These are phyloP conservation scores for Argopecten irradians DNA, from an alignment of 1,140 invertebrate genomes.

Conservation along the genomic window DNA sequence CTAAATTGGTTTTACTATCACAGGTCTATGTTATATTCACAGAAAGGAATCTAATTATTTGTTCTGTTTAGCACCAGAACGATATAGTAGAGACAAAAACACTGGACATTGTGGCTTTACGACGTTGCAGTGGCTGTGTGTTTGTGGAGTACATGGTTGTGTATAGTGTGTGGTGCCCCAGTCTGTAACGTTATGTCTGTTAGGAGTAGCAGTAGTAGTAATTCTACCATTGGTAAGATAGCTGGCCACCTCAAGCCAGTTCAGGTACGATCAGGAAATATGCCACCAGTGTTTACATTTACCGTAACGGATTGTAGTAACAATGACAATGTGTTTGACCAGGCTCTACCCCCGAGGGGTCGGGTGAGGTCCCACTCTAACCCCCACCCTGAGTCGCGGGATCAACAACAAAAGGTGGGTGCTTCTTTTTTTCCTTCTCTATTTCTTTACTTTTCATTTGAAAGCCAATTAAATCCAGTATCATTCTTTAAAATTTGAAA, in stretches of 20 bases:
- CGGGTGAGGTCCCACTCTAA: neutral
- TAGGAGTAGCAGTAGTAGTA: neutral
- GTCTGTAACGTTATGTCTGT: neutral
- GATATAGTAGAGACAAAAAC: neutral
- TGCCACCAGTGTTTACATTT: constrained; percentile 8
- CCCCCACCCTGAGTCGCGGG: neutral
- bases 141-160: neutral
- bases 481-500: too few relatives aligned
- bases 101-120: neutral
- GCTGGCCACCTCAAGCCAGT: neutral
- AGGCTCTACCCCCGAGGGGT: neutral
- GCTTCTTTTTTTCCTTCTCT: neutral
- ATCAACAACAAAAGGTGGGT: neutral
- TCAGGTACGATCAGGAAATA: neutral
- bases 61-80: neutral
- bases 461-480: too few relatives aligned
- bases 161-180: too few relatives aligned
- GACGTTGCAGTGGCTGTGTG: neutral
- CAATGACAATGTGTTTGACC: neutral
- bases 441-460: neutral
- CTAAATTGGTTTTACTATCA: neutral
- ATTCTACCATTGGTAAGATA: constrained; percentile 6
- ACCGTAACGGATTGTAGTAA: neutral
- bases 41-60: constrained; percentile 6
- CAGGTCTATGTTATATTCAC: neutral